A percentile compares a stretch with the other conserved stretches of the same genome.
Conservation (phyloP, 2,888 invertebrate genomes). For the Podotricha telesiphe region DNA sequence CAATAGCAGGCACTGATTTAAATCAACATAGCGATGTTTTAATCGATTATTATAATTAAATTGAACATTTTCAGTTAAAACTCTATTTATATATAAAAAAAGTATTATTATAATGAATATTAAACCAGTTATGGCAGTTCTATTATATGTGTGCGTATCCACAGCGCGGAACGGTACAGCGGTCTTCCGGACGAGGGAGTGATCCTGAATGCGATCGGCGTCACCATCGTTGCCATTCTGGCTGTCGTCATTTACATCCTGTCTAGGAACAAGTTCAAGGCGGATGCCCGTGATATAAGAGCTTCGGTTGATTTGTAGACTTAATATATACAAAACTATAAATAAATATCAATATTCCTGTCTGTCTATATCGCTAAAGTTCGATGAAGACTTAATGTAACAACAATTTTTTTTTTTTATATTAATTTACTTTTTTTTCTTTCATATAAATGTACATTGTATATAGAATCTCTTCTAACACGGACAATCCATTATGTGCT, state of each 20-base stretch:
- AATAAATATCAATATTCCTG: neutral
- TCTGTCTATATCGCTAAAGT: neutral
- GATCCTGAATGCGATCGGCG: constrained; percentile 87
- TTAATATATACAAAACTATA: neutral
- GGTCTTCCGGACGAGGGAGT: constrained; percentile 86
- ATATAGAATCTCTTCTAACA: constrained; percentile 23
- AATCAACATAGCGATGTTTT: neutral
- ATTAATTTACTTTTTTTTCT: neutral
- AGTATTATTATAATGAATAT: neutral
- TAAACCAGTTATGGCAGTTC: constrained; percentile 8
- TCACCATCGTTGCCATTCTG: constrained; percentile 85
- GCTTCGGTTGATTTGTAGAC: constrained; percentile 83
- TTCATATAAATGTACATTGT: neutral
- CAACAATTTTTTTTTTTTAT: neutral
- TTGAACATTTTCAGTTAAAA: no score
- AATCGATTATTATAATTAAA: neutral
- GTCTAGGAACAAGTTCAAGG: constrained; percentile 83
- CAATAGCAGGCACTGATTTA: neutral
- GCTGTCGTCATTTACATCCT: constrained; percentile 87
- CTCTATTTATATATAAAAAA: no score
- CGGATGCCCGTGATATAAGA: constrained; percentile 80
- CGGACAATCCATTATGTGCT: constrained; percentile 9
- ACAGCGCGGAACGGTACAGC: constrained; percentile 82
- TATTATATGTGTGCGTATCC: constrained; percentile 66
- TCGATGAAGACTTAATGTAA: neutral